These are phyloP conservation scores for Apoda limacodes DNA, from an alignment of 2,888 invertebrate genomes.

Conservation along the genomic window DNA sequence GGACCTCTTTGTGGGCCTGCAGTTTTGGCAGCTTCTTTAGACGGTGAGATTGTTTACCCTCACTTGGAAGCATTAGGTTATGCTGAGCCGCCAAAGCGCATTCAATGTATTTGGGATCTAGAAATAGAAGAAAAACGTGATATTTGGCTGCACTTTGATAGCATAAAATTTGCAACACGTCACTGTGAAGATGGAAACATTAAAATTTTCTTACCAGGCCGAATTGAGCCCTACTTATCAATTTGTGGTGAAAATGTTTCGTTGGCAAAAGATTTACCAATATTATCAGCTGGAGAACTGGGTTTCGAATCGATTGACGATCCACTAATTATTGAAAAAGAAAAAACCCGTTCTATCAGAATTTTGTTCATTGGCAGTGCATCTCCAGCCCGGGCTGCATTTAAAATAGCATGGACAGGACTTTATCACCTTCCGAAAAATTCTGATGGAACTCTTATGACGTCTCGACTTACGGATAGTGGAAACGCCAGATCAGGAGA, in stretches of 20 bases:
- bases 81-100: constrained; percentile 75
- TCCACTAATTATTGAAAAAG: constrained; percentile 68
- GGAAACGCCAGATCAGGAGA: constrained; percentile 40
- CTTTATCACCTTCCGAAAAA: constrained; percentile 87
- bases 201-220: constrained; percentile 81
- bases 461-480: constrained; percentile 78
- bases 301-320: constrained; percentile 71
- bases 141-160: constrained; percentile 88
- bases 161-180: constrained; percentile 85
- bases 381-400: constrained; percentile 85
- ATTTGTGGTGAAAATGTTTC: constrained; percentile 90
- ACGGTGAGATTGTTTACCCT: constrained; percentile 90
- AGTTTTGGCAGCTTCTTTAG: constrained; percentile 80
- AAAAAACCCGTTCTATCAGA: constrained; percentile 73
- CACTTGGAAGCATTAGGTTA: constrained; percentile 83
- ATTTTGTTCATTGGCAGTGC: constrained; percentile 81
- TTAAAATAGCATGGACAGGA: constrained; percentile 92
- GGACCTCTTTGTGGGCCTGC: constrained; percentile 90
- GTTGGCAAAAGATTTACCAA: constrained; percentile 81
- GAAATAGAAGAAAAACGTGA: constrained; percentile 86
- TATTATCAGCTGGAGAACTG: constrained; percentile 82
- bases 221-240: constrained; percentile 80
- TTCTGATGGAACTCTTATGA: constrained; percentile 82
- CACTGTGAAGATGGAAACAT: constrained; percentile 89
- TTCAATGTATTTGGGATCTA: constrained; percentile 85